phyloP scores from a whole-genome alignment of 2,113 vertebrate species.

The Lonchura striata region DNA sequence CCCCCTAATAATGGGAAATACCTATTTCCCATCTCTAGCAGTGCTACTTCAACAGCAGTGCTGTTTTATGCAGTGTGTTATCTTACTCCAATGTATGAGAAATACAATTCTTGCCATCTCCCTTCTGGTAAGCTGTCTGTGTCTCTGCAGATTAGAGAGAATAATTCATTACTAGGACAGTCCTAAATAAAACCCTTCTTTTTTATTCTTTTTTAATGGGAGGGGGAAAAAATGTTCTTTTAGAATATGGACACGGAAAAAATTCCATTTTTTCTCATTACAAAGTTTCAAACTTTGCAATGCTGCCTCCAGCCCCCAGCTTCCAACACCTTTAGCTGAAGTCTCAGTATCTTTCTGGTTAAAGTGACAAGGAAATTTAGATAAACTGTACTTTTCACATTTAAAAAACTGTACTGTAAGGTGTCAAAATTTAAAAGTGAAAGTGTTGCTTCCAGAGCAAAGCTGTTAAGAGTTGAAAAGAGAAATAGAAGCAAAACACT shows the following conservation, averaged over 20 bases:
- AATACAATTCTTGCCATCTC: background rate
- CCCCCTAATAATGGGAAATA: background rate
- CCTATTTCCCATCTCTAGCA: background rate
- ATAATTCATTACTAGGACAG: background rate
- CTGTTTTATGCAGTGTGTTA: background rate
- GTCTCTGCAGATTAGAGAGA: background rate
- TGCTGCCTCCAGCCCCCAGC: background rate
- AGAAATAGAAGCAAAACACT: background rate
- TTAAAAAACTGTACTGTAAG: background rate
- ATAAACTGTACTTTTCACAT: conserved; percentile 28
- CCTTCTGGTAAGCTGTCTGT: background rate
- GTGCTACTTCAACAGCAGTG: background rate
- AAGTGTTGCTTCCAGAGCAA: conserved; percentile 13
- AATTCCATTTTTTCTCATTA: background rate
- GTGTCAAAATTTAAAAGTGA: conserved; percentile 11
- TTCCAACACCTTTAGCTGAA: background rate
- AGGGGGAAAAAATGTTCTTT: background rate
- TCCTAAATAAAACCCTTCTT: background rate
- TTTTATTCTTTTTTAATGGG: background rate
- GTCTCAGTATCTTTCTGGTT: background rate
- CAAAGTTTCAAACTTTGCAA: background rate
- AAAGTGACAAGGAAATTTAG: background rate
- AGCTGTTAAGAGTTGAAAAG: conserved; percentile 25
- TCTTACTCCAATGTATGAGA: background rate
- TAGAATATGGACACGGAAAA: background rate